Conservation (phyloP, 2,797 vertebrate species). For the Remorina albescens region DNA sequence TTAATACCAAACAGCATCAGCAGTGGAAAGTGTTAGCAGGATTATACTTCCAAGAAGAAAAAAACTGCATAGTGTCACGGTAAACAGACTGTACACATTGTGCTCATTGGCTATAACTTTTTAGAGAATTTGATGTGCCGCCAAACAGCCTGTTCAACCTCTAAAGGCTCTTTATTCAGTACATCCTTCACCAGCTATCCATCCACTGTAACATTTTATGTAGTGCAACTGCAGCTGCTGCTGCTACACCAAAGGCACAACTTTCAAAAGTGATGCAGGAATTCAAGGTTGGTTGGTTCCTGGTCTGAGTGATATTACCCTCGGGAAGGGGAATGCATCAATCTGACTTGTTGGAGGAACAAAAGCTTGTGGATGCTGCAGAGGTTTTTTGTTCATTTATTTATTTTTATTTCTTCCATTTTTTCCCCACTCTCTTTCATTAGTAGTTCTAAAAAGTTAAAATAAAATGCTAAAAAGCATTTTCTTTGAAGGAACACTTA, state of each 20-base stretch:
- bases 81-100: slow-evolving; percentile 13
- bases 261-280: slow-evolving; percentile 70
- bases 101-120: slow-evolving; percentile 42
- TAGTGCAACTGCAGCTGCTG: slow-evolving; percentile 73
- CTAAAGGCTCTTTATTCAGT: slow-evolving; percentile 70
- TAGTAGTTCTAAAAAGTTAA: slow-evolving; percentile 24
- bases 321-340: slow-evolving; percentile 71
- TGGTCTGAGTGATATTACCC: slow-evolving; percentile 70
- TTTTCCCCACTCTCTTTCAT: slow-evolving; percentile 14
- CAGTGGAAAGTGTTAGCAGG: slow-evolving; percentile 9
- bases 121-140: slow-evolving; percentile 57
- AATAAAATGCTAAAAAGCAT: slow-evolving; percentile 34
- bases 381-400: slow-evolving; percentile 37
- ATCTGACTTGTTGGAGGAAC: slow-evolving; percentile 64
- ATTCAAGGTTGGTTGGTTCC: slow-evolving; percentile 79
- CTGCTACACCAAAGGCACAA: slow-evolving; percentile 63
- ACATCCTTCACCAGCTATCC: slow-evolving; percentile 71
- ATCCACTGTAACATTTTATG: slow-evolving; percentile 77
- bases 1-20: neutral
- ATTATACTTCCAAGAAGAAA: slow-evolving; percentile 16
- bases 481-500: slow-evolving; percentile 30
- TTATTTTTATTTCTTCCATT: slow-evolving; percentile 35
- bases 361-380: slow-evolving; percentile 50
- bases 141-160: slow-evolving; percentile 67
- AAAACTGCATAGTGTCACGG: neutral